These are phyloP conservation scores for Zosterops borbonicus DNA, from an alignment of 2,113 vertebrate genomes.

Conservation along the genomic window DNA sequence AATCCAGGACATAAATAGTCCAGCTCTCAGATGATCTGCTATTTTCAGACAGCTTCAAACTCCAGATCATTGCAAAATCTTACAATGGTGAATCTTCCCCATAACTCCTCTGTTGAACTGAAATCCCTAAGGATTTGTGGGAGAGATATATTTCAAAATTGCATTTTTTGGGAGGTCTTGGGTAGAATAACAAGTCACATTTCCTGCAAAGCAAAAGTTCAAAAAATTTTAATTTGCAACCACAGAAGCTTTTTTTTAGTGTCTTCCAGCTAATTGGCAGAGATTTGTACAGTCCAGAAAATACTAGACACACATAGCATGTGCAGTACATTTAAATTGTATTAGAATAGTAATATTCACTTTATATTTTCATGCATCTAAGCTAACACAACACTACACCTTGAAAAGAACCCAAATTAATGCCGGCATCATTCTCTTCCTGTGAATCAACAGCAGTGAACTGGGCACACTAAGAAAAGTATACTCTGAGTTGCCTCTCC, in stretches of 20 bases:
- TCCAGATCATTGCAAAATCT: slow-evolving; percentile 31
- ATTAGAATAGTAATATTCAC: background rate
- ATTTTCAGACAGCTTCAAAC: slow-evolving; percentile 23
- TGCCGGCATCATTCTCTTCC: background rate
- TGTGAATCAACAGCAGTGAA: background rate
- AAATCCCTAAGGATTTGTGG: slow-evolving; percentile 39
- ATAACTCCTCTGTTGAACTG: background rate
- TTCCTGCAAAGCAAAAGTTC: slow-evolving; percentile 46
- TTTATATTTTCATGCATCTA: background rate
- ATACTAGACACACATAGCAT: background rate
- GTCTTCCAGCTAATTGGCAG: background rate
- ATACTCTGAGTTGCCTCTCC: background rate
- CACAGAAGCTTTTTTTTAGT: slow-evolving; percentile 22
- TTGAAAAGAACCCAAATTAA: background rate
- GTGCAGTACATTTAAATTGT: background rate
- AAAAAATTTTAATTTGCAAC: slow-evolving; percentile 23
- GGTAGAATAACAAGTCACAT: slow-evolving; percentile 2
- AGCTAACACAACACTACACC: background rate
- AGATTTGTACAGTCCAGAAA: background rate
- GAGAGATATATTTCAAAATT: slow-evolving; percentile 35
- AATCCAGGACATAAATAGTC: background rate
- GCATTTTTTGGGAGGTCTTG: background rate
- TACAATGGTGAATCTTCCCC: slow-evolving; percentile 12
- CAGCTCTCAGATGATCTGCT: background rate
- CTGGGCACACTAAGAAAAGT: background rate